Percentiles rank a stretch among this genome's conserved stretches.
Evolutionary conservation across 2,113 vertebrate genomes (phyloP).

Genomic region (Halichoeres trimaculatus): DNA sequence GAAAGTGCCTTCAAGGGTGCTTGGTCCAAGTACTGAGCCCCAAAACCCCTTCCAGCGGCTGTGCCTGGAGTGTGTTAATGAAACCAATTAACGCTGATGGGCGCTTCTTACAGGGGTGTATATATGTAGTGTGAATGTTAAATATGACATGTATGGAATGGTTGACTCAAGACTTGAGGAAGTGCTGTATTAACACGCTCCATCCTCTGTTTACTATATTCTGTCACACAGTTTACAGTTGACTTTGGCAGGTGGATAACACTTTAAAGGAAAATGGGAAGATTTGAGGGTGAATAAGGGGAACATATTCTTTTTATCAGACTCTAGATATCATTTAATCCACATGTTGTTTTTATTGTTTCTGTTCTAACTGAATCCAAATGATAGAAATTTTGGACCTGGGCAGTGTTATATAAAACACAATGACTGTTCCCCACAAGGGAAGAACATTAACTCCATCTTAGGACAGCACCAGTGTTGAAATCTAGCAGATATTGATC

Average conservation of each 20-base stretch:
- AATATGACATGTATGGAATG: too few relatives aligned
- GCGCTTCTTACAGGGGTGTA: too few relatives aligned
- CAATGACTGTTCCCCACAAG: conserved; percentile 4
- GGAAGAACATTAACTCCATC: conserved; percentile 12
- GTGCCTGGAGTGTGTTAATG: too few relatives aligned
- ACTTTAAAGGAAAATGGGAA: not conserved
- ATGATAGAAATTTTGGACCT: conserved; percentile 11
- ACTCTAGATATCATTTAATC: conserved; percentile 17
- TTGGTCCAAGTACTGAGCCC: too few relatives aligned
- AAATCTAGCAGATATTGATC: not conserved
- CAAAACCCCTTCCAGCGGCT: too few relatives aligned
- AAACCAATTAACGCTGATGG: too few relatives aligned
- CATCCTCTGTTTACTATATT: too few relatives aligned
- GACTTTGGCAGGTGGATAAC: not conserved
- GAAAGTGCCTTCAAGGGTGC: too few relatives aligned
- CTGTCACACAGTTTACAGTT: not conserved
- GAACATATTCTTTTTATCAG: not conserved
- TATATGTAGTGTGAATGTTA: too few relatives aligned
- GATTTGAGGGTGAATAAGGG: not conserved
- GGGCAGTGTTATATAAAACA: conserved; percentile 24
- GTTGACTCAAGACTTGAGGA: too few relatives aligned
- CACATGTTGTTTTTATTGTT: conserved; percentile 20
- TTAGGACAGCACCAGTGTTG: not conserved
- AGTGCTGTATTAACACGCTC: too few relatives aligned
- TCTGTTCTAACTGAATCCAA: conserved; percentile 17